A percentile compares a stretch with the other conserved stretches of the same genome.
Conservation (phyloP, 2,113 vertebrate species). For the Nansenia antarctica region DNA sequence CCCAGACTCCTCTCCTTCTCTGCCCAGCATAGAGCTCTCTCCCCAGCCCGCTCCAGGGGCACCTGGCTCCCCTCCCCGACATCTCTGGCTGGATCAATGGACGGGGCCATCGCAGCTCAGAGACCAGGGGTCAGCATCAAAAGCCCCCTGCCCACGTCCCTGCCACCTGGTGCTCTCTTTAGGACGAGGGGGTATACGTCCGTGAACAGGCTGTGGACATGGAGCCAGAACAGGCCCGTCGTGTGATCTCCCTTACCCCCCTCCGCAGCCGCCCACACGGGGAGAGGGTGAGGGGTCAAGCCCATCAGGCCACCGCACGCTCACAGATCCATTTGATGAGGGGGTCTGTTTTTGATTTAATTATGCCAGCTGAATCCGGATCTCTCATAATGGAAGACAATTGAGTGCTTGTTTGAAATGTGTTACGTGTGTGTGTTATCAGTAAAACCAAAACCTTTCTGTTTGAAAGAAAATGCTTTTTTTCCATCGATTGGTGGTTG, state of each 20-base stretch:
- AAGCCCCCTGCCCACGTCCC: slow-evolving; percentile 68
- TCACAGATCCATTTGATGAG: slow-evolving; percentile 49
- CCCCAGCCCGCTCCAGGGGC: slow-evolving; percentile 50
- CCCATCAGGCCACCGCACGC: slow-evolving; percentile 43
- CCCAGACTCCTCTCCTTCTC: slow-evolving; percentile 35
- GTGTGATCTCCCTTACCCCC: slow-evolving; percentile 54
- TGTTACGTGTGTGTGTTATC: not conserved
- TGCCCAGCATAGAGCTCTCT: slow-evolving; percentile 49
- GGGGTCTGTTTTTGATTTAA: slow-evolving; percentile 64
- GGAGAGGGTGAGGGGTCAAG: slow-evolving; percentile 64
- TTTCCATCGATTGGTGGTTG: not conserved
- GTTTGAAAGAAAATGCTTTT: not conserved
- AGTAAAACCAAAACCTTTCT: not conserved
- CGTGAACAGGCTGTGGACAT: slow-evolving; percentile 59
- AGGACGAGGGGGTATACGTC: slow-evolving; percentile 42
- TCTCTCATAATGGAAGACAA: slow-evolving; percentile 9
- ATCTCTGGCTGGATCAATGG: slow-evolving; percentile 64
- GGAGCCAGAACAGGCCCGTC: slow-evolving; percentile 49
- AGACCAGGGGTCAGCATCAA: slow-evolving; percentile 74
- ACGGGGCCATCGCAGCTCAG: slow-evolving; percentile 51
- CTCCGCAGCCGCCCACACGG: slow-evolving; percentile 45
- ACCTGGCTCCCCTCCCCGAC: slow-evolving; percentile 67
- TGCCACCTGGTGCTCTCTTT: slow-evolving; percentile 65
- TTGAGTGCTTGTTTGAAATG: slow-evolving; percentile 10
- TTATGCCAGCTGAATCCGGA: slow-evolving; percentile 25